Evolutionary conservation across 2,113 vertebrate species (phyloP).

Genomic region (Gambusia holbrooki): DNA sequence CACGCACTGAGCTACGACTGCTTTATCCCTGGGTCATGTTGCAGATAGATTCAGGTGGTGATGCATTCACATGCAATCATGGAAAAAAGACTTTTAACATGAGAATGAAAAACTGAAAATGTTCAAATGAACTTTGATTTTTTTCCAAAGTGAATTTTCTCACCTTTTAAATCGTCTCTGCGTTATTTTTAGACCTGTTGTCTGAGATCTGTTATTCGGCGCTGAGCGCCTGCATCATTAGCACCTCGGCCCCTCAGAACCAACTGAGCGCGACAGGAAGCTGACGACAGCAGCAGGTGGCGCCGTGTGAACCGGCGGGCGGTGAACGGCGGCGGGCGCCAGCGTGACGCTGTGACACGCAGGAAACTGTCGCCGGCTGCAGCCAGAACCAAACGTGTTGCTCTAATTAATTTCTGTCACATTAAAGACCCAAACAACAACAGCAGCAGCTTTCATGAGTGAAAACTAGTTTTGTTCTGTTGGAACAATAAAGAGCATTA

Average conservation of each 20-base stretch:
- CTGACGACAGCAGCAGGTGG: conserved; percentile 4
- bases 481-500: neutral
- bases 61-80: too few relatives aligned
- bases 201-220: neutral
- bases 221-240: conserved; percentile 2
- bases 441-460: neutral
- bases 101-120: too few relatives aligned
- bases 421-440: neutral
- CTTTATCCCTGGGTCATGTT: too few relatives aligned
- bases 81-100: too few relatives aligned
- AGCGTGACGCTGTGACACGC: too few relatives aligned
- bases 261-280: neutral
- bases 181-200: neutral
- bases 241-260: neutral
- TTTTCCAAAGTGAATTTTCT: neutral
- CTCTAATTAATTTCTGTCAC: neutral
- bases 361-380: neutral
- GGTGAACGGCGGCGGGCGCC: neutral
- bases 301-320: neutral
- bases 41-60: too few relatives aligned
- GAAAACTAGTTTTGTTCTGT: neutral
- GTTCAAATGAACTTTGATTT: too few relatives aligned
- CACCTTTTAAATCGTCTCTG: neutral
- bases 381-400: neutral
- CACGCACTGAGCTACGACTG: too few relatives aligned